Conservation (phyloP, 2,888 invertebrate species). For the Tubulanus polymorphus region DNA sequence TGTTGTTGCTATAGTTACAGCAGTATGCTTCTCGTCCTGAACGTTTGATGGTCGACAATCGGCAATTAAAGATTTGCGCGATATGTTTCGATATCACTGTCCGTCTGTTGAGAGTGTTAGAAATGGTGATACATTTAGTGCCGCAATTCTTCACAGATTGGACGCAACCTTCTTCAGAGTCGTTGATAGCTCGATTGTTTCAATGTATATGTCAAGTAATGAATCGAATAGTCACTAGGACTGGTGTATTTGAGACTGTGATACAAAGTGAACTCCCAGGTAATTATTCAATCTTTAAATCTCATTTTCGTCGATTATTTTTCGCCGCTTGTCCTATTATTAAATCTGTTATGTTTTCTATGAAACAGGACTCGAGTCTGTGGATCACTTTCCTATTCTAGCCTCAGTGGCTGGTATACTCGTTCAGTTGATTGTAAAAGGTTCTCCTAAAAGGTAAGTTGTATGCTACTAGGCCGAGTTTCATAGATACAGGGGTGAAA, state of each 20-base stretch:
- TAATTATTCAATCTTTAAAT: no score
- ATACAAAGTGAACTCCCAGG: slow-evolving; percentile 61
- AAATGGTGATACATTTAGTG: slow-evolving; percentile 70
- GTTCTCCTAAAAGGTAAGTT: slow-evolving; percentile 32
- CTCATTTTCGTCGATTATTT: neutral
- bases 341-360: no score
- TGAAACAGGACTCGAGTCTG: slow-evolving; percentile 60
- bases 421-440: slow-evolving; percentile 57
- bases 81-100: slow-evolving; percentile 80
- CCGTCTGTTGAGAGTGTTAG: slow-evolving; percentile 71
- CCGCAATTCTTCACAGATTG: slow-evolving; percentile 65
- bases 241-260: slow-evolving; percentile 65
- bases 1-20: slow-evolving; percentile 61
- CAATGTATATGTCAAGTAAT: slow-evolving; percentile 76
- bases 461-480: no score
- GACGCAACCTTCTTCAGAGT: slow-evolving; percentile 66
- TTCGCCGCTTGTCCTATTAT: neutral
- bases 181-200: slow-evolving; percentile 65
- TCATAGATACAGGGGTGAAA: no score
- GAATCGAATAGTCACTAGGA: slow-evolving; percentile 71
- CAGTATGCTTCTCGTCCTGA: slow-evolving; percentile 61
- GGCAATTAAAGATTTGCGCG: slow-evolving; percentile 75
- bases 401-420: slow-evolving; percentile 66
- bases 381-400: slow-evolving; percentile 67
- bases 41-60: slow-evolving; percentile 65